phyloP scores from a whole-genome alignment of 2,113 vertebrate genomes.

The Muntiacus reevesi region DNA sequence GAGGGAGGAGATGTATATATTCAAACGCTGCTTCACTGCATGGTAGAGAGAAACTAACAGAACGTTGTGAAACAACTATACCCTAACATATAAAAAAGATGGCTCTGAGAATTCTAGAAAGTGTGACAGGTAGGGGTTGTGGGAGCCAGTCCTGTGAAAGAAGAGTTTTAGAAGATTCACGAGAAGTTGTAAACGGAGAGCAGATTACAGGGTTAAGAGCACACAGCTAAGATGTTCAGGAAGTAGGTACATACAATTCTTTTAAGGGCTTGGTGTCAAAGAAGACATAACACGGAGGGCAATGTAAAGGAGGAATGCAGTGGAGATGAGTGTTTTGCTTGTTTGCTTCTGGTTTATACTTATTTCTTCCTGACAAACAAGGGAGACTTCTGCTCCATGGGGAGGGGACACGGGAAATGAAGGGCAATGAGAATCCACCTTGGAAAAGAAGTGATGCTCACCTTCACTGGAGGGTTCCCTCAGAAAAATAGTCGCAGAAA shows the following conservation, averaged over 20 bases:
- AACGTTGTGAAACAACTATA: not conserved
- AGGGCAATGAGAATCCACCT: not conserved
- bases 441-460: not conserved
- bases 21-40: not conserved
- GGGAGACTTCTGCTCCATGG: not conserved
- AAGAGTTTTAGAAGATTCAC: not conserved
- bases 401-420: not conserved
- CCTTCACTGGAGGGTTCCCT: not conserved
- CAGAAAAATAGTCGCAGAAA: not conserved
- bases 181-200: not conserved
- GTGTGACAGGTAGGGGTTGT: not conserved
- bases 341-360: not conserved
- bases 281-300: not conserved
- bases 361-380: not conserved
- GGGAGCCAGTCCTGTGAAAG: not conserved
- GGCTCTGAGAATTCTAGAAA: not conserved
- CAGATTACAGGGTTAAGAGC: not conserved
- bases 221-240: not conserved
- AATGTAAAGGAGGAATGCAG: not conserved
- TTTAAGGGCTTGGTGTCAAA: not conserved
- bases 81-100: not conserved
- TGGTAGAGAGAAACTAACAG: not conserved
- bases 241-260: not conserved
- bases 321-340: not conserved
- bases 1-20: not conserved